Evolutionary conservation across 1,140 invertebrate genomes (phyloP).

Genomic region (Frieseomelitta varia): DNA sequence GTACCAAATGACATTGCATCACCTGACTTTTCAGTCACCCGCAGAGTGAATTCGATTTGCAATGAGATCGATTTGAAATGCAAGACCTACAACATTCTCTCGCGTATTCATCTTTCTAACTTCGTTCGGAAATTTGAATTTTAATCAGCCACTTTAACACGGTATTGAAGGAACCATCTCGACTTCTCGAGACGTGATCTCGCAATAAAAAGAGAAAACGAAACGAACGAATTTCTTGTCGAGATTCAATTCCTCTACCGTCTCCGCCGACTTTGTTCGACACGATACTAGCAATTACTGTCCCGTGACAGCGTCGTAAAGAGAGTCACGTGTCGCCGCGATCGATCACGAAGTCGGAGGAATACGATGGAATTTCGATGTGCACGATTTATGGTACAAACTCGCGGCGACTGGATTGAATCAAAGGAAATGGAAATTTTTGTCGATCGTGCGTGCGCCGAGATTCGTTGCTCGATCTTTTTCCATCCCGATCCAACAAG

Average conservation of each 20-base stretch:
- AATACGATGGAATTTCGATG: conserved; percentile 18
- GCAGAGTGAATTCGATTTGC: too few relatives aligned
- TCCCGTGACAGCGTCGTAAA: neutral
- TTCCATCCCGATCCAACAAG: neutral
- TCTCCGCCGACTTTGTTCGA: neutral
- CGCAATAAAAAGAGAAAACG: neutral
- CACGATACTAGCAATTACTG: conserved; percentile 14
- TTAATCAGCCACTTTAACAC: conserved; percentile 37
- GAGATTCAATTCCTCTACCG: neutral
- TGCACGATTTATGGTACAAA: conserved; percentile 24
- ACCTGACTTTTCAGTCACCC: too few relatives aligned
- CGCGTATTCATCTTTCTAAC: neutral
- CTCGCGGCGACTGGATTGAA: neutral
- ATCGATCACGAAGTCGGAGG: conserved; percentile 27
- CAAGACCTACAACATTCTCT: neutral
- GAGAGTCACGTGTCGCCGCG: conserved; percentile 21
- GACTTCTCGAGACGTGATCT: neutral
- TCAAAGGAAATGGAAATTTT: conserved; percentile 29
- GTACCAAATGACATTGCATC: too few relatives aligned
- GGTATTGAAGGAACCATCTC: neutral
- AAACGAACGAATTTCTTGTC: neutral
- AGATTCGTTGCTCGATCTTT: neutral
- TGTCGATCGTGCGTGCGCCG: neutral
- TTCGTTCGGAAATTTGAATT: neutral
- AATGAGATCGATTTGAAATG: neutral